Percentiles rank a stretch among this genome's conserved stretches.
These are phyloP conservation scores for Aeoliscus strigatus DNA, from an alignment of 2,797 vertebrate genomes.

Conservation along the genomic window DNA sequence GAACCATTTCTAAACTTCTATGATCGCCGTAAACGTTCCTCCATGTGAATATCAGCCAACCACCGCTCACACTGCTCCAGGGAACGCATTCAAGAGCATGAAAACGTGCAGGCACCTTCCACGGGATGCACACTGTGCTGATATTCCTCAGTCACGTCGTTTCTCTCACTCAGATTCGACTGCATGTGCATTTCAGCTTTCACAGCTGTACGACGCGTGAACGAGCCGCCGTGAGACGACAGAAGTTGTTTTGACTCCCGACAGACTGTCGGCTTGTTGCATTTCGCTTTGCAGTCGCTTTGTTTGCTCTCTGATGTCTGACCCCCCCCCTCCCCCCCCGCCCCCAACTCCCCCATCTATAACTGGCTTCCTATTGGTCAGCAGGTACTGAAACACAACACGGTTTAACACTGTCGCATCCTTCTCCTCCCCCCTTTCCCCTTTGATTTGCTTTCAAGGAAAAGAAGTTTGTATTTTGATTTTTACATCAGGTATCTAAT, in stretches of 20 bases:
- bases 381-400: constrained; percentile 35
- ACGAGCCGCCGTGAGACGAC: too few species aligned
- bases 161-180: not conserved
- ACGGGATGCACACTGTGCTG: not conserved
- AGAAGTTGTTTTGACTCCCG: too few species aligned
- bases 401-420: constrained; percentile 68
- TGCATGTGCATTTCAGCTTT: not conserved
- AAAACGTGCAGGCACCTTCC: constrained; percentile 21
- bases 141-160: not conserved
- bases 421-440: constrained; percentile 73
- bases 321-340: constrained; percentile 26
- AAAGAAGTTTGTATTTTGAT: constrained; percentile 98
- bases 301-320: constrained; percentile 43
- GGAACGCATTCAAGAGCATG: constrained; percentile 12
- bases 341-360: constrained; percentile 33
- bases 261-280: constrained; percentile 7
- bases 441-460: constrained; percentile 93
- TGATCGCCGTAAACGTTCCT: constrained; percentile 11
- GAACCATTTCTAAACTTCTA: constrained; percentile 6
- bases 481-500: constrained; percentile 96
- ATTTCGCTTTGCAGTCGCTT: constrained; percentile 40
- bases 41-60: not conserved
- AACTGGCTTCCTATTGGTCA: constrained; percentile 46
- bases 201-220: too few species aligned
- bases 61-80: constrained; percentile 15